A percentile compares a stretch with the other conserved stretches of the same genome.
phyloP scores from a whole-genome alignment of 2,113 vertebrate genomes.

The Chiloscyllium plagiosum region DNA sequence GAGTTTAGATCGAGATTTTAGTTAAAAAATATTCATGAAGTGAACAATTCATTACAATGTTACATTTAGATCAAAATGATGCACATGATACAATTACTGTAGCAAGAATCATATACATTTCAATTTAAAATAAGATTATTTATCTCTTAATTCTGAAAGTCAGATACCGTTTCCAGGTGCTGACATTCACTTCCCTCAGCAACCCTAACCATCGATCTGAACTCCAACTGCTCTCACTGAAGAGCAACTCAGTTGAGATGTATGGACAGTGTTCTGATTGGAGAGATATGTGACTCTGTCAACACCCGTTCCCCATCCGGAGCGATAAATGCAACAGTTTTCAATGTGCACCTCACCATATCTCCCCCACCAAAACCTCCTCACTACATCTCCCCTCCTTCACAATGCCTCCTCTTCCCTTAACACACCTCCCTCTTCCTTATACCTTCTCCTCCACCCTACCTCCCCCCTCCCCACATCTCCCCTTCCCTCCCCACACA shows the following conservation, averaged over 20 bases:
- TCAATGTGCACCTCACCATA: neutral
- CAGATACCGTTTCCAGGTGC: neutral
- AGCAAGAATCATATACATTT: neutral
- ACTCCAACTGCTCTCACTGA: conserved; percentile 5
- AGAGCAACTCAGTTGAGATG: neutral
- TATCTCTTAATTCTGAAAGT: neutral
- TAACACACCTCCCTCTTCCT: too few species aligned
- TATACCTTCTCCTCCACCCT: neutral
- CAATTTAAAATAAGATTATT: neutral
- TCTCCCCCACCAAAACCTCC: neutral
- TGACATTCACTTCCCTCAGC: neutral
- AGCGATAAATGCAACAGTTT: neutral
- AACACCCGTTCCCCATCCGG: neutral
- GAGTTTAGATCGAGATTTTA: neutral
- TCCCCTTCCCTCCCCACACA: too few species aligned
- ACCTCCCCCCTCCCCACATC: neutral
- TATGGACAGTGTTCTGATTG: neutral
- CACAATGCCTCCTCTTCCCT: neutral
- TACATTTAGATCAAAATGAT: neutral
- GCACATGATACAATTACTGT: neutral
- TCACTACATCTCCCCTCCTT: neutral
- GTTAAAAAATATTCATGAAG: neutral
- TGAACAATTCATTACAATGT: neutral
- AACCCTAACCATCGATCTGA: neutral
- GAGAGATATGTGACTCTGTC: neutral